phyloP scores from a whole-genome alignment of 2,797 vertebrate species.

The Bryconaethiops microstoma region DNA sequence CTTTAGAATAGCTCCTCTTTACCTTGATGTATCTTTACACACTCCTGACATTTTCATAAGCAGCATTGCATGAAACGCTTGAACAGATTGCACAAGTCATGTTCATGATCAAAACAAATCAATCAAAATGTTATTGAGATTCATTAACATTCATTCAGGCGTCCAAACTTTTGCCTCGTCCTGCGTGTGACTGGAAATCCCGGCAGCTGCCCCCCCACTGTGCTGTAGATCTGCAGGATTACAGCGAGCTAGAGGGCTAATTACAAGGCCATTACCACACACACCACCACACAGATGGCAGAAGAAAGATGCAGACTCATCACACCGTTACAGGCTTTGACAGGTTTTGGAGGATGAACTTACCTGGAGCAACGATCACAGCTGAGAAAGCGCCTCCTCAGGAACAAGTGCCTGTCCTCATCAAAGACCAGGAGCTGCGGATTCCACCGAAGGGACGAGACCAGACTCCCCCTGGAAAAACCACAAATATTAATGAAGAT shows the following conservation, averaged over 20 bases:
- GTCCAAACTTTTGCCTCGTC: too few relatives aligned
- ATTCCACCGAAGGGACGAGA: slow-evolving; percentile 10
- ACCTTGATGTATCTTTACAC: too few relatives aligned
- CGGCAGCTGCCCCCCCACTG: neutral
- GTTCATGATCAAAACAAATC: too few relatives aligned
- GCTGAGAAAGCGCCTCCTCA: slow-evolving; percentile 34
- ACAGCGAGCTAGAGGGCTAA: slow-evolving; percentile 41
- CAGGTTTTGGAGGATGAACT: slow-evolving; percentile 51
- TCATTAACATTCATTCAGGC: too few relatives aligned
- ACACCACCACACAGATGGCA: neutral
- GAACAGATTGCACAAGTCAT: too few relatives aligned
- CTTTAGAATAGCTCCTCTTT: too few relatives aligned
- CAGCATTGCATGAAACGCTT: too few relatives aligned
- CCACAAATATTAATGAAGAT: slow-evolving; percentile 11
- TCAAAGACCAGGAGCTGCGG: slow-evolving; percentile 21
- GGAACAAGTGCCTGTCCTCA: slow-evolving; percentile 32
- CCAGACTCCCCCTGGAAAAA: slow-evolving; percentile 21
- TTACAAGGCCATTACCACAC: slow-evolving; percentile 48
- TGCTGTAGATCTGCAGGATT: slow-evolving; percentile 37
- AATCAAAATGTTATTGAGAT: too few relatives aligned
- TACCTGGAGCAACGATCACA: slow-evolving; percentile 37
- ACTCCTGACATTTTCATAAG: too few relatives aligned
- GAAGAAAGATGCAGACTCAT: slow-evolving; percentile 27
- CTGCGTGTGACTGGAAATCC: too few relatives aligned
- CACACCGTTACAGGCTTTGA: slow-evolving; percentile 46